Evolutionary conservation across 2,888 invertebrate genomes (phyloP).

Genomic region (Drosophila melanosoma): DNA sequence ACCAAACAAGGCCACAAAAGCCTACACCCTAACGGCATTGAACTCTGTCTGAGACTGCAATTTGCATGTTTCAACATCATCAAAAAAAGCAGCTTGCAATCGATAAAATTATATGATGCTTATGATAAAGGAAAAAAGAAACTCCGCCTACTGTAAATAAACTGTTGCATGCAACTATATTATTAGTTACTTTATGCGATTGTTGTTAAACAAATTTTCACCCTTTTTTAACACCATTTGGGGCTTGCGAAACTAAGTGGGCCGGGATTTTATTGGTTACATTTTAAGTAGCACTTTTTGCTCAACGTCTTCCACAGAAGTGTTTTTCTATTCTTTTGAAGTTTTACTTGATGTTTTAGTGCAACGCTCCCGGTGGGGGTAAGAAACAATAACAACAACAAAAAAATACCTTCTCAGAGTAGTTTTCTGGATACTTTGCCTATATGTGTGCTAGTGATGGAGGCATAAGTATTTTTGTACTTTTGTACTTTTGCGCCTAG

Average conservation of each 20-base stretch:
- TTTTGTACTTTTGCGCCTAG: slow-evolving; percentile 34
- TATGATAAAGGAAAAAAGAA: neutral
- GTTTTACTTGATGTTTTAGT: slow-evolving; percentile 10
- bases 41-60: slow-evolving; percentile 40
- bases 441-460: slow-evolving; percentile 4
- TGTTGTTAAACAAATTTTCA: no score
- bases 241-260: neutral
- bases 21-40: slow-evolving; percentile 59
- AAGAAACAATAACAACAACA: neutral
- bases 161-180: slow-evolving; percentile 1
- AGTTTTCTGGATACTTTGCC: slow-evolving; percentile 11
- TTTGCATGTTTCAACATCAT: neutral
- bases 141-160: neutral
- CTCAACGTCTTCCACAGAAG: neutral
- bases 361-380: slow-evolving; percentile 29
- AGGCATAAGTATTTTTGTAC: neutral
- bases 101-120: neutral
- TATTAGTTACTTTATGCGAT: neutral
- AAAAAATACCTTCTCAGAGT: slow-evolving; percentile 9
- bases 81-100: neutral
- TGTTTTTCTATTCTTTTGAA: neutral
- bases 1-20: slow-evolving; percentile 18
- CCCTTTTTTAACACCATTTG: neutral
- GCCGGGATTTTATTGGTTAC: neutral
- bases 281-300: slow-evolving; percentile 1